phyloP scores from a whole-genome alignment of 2,888 invertebrate genomes.

The Cremastinae sp. region DNA sequence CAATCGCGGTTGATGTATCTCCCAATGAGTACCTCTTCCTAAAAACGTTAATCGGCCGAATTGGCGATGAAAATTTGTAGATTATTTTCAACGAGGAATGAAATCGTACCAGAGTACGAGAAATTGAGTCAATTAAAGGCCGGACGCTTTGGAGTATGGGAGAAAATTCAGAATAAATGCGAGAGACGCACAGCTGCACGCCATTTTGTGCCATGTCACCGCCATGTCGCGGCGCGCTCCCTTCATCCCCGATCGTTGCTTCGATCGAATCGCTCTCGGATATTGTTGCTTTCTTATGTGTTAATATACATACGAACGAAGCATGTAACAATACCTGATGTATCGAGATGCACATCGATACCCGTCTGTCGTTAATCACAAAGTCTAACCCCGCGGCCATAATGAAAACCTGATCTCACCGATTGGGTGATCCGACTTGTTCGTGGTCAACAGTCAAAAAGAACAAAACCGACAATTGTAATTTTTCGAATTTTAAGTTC shows the following conservation, averaged over 20 bases:
- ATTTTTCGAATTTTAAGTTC: too few species aligned
- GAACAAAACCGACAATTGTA: background rate
- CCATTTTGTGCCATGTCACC: conserved; percentile 72
- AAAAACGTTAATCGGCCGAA: conserved; percentile 45
- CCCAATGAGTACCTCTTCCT: conserved; percentile 41
- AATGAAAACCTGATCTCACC: conserved; percentile 61
- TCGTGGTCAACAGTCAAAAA: conserved; percentile 21
- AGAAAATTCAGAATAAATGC: conserved; percentile 59
- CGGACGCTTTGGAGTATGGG: conserved; percentile 54
- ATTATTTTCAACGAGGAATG: conserved; percentile 74
- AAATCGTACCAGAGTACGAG: conserved; percentile 63
- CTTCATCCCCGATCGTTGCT: conserved; percentile 66
- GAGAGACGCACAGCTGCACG: conserved; percentile 62
- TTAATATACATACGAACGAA: background rate
- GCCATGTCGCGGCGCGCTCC: conserved; percentile 67
- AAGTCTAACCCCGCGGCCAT: conserved; percentile 66
- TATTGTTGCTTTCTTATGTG: conserved; percentile 13
- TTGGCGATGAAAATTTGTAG: conserved; percentile 75
- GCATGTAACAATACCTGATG: conserved; percentile 29
- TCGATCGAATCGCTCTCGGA: conserved; percentile 67
- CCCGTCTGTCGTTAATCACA: conserved; percentile 74
- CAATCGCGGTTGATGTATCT: conserved; percentile 30
- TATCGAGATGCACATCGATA: conserved; percentile 72
- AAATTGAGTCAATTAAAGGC: conserved; percentile 75
- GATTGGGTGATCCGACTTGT: conserved; percentile 17